phyloP scores from a whole-genome alignment of 2,113 vertebrate genomes.

The Leptobrachium ailaonicum region DNA sequence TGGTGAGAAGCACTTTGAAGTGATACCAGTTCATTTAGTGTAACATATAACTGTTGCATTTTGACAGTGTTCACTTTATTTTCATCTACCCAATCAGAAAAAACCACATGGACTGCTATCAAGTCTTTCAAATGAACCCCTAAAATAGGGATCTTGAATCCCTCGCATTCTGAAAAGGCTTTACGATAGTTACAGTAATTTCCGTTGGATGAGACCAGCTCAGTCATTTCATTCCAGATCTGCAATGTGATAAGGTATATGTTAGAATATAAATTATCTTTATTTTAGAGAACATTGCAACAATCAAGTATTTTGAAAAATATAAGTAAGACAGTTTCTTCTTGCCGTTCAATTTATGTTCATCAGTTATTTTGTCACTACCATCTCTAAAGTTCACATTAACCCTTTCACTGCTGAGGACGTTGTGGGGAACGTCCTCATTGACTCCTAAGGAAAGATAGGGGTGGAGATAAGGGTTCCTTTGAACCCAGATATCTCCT shows the following conservation, averaged over 20 bases:
- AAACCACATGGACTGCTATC: constrained; percentile 93
- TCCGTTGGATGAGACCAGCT: constrained; percentile 92
- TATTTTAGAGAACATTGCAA: too few species aligned
- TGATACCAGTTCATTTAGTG: constrained; percentile 89
- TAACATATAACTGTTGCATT: constrained; percentile 96
- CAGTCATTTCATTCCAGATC: constrained; percentile 96
- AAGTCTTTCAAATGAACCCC: constrained; percentile 97
- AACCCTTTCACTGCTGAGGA: too few species aligned
- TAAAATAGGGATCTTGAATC: constrained; percentile 94
- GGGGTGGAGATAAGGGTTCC: too few species aligned
- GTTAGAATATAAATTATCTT: too few species aligned
- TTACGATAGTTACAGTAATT: constrained; percentile 95
- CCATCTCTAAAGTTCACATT: too few species aligned
- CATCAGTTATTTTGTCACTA: too few species aligned
- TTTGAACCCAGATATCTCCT: too few species aligned
- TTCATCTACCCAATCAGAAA: constrained; percentile 87
- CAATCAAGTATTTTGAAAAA: too few species aligned
- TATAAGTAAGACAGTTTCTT: too few species aligned
- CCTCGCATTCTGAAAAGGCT: constrained; percentile 85
- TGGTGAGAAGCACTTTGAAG: constrained; percentile 85
- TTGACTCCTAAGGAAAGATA: too few species aligned
- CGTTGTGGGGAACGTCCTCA: too few species aligned
- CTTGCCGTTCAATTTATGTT: too few species aligned
- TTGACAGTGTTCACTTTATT: constrained; percentile 92
- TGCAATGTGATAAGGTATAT: constrained; percentile 52